phyloP scores from a whole-genome alignment of 2,797 vertebrate genomes.

The Molossus alvarezi region DNA sequence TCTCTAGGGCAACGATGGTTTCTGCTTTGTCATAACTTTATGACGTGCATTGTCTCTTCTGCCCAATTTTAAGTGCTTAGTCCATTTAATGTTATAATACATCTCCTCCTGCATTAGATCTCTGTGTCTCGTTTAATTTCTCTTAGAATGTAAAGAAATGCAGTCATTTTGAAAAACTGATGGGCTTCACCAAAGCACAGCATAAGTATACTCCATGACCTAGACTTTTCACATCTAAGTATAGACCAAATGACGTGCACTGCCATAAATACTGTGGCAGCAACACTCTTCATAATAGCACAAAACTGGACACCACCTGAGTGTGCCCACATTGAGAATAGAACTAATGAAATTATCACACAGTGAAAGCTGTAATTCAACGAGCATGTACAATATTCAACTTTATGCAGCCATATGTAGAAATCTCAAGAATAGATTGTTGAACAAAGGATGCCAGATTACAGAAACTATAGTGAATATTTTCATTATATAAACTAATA shows the following conservation, averaged over 20 bases:
- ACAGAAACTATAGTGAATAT: not conserved
- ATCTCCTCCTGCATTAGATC: not conserved
- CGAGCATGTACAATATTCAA: not conserved
- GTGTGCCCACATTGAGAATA: not conserved
- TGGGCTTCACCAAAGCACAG: not conserved
- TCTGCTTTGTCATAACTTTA: not conserved
- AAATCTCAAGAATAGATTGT: not conserved
- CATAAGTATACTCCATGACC: not conserved
- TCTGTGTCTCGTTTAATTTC: not conserved
- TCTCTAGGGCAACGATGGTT: not conserved
- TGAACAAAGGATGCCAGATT: not conserved
- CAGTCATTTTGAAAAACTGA: not conserved
- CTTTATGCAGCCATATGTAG: not conserved
- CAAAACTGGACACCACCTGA: not conserved
- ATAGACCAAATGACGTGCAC: not conserved
- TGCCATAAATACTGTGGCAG: not conserved
- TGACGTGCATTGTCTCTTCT: not conserved
- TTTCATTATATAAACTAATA: not conserved
- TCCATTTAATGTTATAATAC: not conserved
- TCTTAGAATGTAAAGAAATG: conserved; percentile 41
- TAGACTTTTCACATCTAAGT: not conserved
- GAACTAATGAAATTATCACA: not conserved
- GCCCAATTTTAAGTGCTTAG: conserved; percentile 23
- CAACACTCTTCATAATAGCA: not conserved
- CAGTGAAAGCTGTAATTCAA: not conserved